Evolutionary conservation across 1,140 invertebrate genomes (phyloP).

Genomic region (Aphidius ervi): DNA sequence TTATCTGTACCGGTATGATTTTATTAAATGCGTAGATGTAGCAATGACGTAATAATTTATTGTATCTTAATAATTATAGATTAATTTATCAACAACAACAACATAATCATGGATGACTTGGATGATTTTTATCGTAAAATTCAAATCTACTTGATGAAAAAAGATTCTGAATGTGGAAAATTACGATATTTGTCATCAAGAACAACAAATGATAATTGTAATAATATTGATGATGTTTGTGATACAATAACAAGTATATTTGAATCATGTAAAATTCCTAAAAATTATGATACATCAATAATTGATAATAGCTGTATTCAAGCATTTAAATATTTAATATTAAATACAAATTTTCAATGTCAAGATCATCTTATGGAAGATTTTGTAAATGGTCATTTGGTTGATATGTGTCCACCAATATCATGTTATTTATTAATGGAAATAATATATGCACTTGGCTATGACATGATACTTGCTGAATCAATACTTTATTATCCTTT

Average conservation of each 20-base stretch:
- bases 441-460: conserved; percentile 39
- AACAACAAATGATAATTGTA: conserved; percentile 34
- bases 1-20: no score
- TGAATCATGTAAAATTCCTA: conserved; percentile 19
- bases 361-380: conserved; percentile 38
- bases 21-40: no score
- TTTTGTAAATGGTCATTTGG: conserved; percentile 33
- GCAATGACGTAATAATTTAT: no score
- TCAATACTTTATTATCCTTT: conserved; percentile 39
- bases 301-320: conserved; percentile 27
- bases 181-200: conserved; percentile 34
- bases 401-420: conserved; percentile 42
- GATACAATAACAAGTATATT: conserved; percentile 28
- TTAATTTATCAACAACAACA: no score
- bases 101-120: conserved; percentile 23
- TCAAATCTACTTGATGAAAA: conserved; percentile 36
- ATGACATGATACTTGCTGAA: conserved; percentile 39
- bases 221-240: conserved; percentile 32
- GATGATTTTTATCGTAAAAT: conserved; percentile 35
- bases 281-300: conserved; percentile 15
- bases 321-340: conserved; percentile 35
- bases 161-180: conserved; percentile 31
- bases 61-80: no score
- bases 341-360: conserved; percentile 44
- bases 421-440: conserved; percentile 44